Conservation (phyloP, 2,113 vertebrate species). For the Girardinichthys multiradiatus region DNA sequence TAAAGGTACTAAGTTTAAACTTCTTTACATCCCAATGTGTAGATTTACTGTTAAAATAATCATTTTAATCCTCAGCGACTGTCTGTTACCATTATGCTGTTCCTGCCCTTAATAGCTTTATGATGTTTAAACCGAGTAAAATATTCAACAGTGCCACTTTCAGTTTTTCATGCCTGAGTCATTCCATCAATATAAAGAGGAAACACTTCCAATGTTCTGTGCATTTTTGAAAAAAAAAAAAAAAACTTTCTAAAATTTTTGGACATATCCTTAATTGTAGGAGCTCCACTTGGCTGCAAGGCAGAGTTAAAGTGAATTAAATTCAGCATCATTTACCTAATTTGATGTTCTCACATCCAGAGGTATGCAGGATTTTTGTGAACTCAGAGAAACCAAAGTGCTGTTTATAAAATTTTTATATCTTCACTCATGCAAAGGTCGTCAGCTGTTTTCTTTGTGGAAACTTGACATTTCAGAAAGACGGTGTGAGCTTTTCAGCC, state of each 20-base stretch:
- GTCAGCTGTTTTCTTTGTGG: slow-evolving; percentile 31
- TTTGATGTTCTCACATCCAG: background rate
- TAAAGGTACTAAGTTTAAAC: too few species aligned
- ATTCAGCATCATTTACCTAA: background rate
- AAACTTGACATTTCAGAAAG: slow-evolving; percentile 64
- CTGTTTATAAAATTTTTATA: slow-evolving; percentile 12
- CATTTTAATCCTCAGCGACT: background rate
- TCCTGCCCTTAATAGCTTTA: slow-evolving; percentile 17
- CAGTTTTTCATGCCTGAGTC: slow-evolving; percentile 9
- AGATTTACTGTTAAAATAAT: background rate
- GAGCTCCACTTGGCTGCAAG: background rate
- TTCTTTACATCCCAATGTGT: background rate
- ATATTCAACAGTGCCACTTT: slow-evolving; percentile 11
- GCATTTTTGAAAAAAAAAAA: background rate
- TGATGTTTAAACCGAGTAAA: slow-evolving; percentile 33
- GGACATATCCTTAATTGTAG: background rate
- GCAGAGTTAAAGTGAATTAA: background rate
- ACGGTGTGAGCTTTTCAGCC: slow-evolving; percentile 40
- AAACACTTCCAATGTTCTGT: background rate
- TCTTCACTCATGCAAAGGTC: background rate
- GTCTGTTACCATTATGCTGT: background rate
- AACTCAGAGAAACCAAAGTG: background rate
- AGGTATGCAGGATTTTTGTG: background rate
- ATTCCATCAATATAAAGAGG: background rate
- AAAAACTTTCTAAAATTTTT: background rate